Conservation (phyloP, 2,888 invertebrate species). For the Scaptomyza cyrtandrae region DNA sequence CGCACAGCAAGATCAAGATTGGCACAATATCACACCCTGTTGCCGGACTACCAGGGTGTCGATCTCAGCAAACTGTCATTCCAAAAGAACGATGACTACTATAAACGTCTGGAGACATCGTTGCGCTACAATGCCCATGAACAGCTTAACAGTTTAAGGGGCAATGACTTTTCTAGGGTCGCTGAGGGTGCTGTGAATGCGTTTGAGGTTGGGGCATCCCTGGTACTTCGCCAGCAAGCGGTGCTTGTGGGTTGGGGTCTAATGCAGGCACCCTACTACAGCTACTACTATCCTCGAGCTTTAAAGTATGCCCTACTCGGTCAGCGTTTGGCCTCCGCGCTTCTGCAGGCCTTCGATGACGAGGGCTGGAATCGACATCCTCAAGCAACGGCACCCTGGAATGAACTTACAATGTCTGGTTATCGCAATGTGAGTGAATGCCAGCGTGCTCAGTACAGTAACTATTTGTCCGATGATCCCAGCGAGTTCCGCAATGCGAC, state of each 20-base stretch:
- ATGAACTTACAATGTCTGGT: slow-evolving; percentile 55
- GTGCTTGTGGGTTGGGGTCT: slow-evolving; percentile 77
- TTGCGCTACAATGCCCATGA: slow-evolving; percentile 65
- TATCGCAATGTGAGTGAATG: slow-evolving; percentile 74
- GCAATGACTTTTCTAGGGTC: slow-evolving; percentile 48
- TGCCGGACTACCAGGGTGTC: slow-evolving; percentile 68
- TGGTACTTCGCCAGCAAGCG: slow-evolving; percentile 58
- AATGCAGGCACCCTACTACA: slow-evolving; percentile 79
- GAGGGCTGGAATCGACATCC: slow-evolving; percentile 74
- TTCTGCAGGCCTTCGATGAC: slow-evolving; percentile 74
- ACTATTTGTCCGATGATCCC: slow-evolving; percentile 74
- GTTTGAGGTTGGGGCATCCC: slow-evolving; percentile 63
- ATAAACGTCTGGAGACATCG: slow-evolving; percentile 65
- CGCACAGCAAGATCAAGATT: slow-evolving; percentile 67
- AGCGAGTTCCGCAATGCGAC: slow-evolving; percentile 68
- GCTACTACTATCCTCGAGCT: slow-evolving; percentile 69
- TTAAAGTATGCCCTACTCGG: slow-evolving; percentile 76
- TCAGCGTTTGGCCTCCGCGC: slow-evolving; percentile 67
- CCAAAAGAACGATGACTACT: slow-evolving; percentile 66
- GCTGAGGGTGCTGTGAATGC: slow-evolving; percentile 57
- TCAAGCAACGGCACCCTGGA: slow-evolving; percentile 64
- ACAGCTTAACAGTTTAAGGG: slow-evolving; percentile 57
- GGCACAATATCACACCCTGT: slow-evolving; percentile 53
- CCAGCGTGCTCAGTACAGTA: slow-evolving; percentile 75
- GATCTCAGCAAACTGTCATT: slow-evolving; percentile 59